Evolutionary conservation across 2,113 vertebrate genomes (phyloP).

Genomic region (Vireo altiloquus): DNA sequence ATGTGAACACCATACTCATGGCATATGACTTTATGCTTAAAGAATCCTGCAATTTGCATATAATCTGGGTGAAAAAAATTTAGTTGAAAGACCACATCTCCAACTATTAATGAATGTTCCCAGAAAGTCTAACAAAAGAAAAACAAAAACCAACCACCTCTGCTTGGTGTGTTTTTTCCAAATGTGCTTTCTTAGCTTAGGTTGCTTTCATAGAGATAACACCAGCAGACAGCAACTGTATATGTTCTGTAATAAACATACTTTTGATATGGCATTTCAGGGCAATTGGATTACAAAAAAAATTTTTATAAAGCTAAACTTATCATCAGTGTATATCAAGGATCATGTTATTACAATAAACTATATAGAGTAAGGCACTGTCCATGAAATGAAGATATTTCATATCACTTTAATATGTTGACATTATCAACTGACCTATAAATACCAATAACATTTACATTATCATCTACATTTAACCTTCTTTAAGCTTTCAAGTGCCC

Average conservation of each 20-base stretch:
- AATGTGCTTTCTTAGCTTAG: background rate
- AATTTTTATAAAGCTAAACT: background rate
- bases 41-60: background rate
- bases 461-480: background rate
- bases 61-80: background rate
- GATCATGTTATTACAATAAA: background rate
- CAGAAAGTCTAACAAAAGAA: background rate
- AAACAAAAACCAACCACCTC: background rate
- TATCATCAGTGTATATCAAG: background rate
- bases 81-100: background rate
- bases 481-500: background rate
- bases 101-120: background rate
- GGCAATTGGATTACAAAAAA: background rate
- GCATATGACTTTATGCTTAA: background rate
- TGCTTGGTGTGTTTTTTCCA: background rate
- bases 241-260: background rate
- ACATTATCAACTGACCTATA: background rate
- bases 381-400: background rate
- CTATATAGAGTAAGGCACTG: background rate
- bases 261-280: background rate
- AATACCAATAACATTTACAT: background rate
- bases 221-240: background rate
- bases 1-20: background rate
- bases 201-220: background rate
- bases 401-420: background rate